A percentile compares a stretch with the other conserved stretches of the same genome.
These are phyloP conservation scores for Prionace glauca DNA, from an alignment of 2,797 vertebrate genomes.

Conservation along the genomic window DNA sequence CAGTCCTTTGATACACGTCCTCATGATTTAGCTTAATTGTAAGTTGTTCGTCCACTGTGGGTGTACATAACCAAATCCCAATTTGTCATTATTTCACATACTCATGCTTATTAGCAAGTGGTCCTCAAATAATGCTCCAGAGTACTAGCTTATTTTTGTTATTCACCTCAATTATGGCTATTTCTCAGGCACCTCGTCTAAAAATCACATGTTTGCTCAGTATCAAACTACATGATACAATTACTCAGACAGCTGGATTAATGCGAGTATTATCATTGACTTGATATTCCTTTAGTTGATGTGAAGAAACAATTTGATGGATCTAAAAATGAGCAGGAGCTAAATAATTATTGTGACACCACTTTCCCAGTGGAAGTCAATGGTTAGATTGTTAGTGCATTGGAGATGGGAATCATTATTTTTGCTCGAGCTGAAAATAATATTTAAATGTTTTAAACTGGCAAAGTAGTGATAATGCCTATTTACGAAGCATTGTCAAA, in stretches of 20 bases:
- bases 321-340: not conserved
- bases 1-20: not conserved
- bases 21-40: not conserved
- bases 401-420: not conserved
- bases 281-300: not conserved
- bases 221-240: not conserved
- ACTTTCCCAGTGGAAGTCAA: not conserved
- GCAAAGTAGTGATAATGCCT: not conserved
- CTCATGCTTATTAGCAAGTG: not conserved
- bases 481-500: not conserved
- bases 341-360: not conserved
- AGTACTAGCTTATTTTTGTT: not conserved
- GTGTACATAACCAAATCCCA: not conserved
- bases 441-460: not conserved
- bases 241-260: not conserved
- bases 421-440: not conserved
- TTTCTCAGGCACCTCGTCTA: not conserved
- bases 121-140: not conserved
- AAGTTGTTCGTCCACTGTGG: not conserved
- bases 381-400: not conserved
- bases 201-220: not conserved
- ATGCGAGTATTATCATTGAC: not conserved
- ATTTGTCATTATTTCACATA: no score
- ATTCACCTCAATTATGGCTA: not conserved
- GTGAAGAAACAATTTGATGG: not conserved